Evolutionary conservation across 92 coral and sea anemone genomes (phyloP).

Genomic region (Scolanthus callimorphus): DNA sequence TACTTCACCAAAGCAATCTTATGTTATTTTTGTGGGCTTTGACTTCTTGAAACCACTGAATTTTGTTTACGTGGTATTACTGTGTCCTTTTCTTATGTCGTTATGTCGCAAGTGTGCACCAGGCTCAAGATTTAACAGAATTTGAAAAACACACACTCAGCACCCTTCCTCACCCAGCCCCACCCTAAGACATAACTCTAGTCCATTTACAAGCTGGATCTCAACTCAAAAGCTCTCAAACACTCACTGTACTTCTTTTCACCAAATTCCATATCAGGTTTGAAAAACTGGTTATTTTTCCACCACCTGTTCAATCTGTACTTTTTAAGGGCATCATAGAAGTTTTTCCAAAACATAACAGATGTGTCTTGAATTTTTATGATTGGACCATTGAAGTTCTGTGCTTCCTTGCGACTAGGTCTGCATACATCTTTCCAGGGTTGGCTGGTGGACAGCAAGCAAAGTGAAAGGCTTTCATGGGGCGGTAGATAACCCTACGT

Average conservation of each 20-base stretch:
- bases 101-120: too few relatives aligned
- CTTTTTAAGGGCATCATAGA: constrained; percentile 56
- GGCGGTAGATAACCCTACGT: constrained; percentile 49
- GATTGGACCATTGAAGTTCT: constrained; percentile 46
- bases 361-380: constrained; percentile 37
- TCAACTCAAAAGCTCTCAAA: too few relatives aligned
- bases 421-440: constrained; percentile 75
- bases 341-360: constrained; percentile 72
- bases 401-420: constrained; percentile 74
- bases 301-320: constrained; percentile 74
- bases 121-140: too few relatives aligned
- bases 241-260: constrained; percentile 12
- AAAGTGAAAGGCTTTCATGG: constrained; percentile 73
- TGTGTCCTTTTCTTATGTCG: too few relatives aligned
- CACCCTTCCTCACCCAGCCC: too few relatives aligned
- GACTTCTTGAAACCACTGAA: too few relatives aligned
- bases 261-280: constrained; percentile 39
- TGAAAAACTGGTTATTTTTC: constrained; percentile 45
- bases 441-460: constrained; percentile 56
- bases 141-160: too few relatives aligned
- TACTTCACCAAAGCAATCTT: too few relatives aligned
- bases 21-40: too few relatives aligned
- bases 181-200: too few relatives aligned
- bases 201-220: too few relatives aligned
- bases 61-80: too few relatives aligned